phyloP scores from a whole-genome alignment of 2,888 invertebrate genomes.

The Cheilosia impressa region DNA sequence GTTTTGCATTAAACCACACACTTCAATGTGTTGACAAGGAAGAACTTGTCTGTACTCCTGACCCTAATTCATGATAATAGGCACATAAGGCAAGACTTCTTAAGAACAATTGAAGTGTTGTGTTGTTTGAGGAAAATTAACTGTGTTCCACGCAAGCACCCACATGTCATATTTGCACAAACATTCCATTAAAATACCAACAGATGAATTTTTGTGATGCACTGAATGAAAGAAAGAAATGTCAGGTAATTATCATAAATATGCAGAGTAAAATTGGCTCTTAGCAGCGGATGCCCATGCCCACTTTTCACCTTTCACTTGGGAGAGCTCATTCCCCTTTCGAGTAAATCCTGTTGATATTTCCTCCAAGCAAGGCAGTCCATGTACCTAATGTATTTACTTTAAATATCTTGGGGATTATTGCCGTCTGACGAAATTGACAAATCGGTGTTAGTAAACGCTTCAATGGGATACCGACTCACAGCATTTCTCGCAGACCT shows the following conservation, averaged over 20 bases:
- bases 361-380: background rate
- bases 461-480: slow-evolving; percentile 38
- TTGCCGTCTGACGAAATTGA: slow-evolving; percentile 65
- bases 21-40: too few relatives aligned
- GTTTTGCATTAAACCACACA: too few relatives aligned
- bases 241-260: slow-evolving; percentile 64
- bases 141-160: background rate
- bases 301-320: slow-evolving; percentile 71
- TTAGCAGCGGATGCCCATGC: slow-evolving; percentile 42
- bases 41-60: too few relatives aligned
- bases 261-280: slow-evolving; percentile 63
- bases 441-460: slow-evolving; percentile 65
- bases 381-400: slow-evolving; percentile 49
- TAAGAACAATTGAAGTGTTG: background rate
- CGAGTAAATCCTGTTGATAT: slow-evolving; percentile 39
- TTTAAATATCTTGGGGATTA: slow-evolving; percentile 50
- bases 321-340: slow-evolving; percentile 30
- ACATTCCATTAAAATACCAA: slow-evolving; percentile 28
- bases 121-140: background rate
- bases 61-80: too few relatives aligned
- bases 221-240: slow-evolving; percentile 38
- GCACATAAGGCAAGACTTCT: too few relatives aligned
- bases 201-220: slow-evolving; percentile 46
- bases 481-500: slow-evolving; percentile 32
- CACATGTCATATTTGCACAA: slow-evolving; percentile 1